Base-by-base conservation (phyloP, 2,888 invertebrate species). In the Endotricha flammealis region DNA sequence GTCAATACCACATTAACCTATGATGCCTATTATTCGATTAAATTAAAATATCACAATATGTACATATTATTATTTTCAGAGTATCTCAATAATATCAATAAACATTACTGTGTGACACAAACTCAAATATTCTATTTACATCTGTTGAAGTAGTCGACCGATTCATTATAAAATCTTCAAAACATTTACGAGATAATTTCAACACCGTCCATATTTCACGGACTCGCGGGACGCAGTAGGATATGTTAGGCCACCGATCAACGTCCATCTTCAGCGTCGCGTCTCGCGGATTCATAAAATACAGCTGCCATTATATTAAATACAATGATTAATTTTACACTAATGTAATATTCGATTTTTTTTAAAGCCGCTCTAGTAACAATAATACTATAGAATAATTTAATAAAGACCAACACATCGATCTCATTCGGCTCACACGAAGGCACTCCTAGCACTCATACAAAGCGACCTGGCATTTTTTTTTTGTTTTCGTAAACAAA, bases 31-130 rank as follows among this genome's bases (percentile, higher is more conserved):
- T 73, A 64, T 72, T 77, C 67, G 71, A 73, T 82, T 81, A 79
- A 77, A 82, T 78, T 81, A 80, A 81, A 81, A 83, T 85, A 85
- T 85, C 85, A 85, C 85, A 83, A 76, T 85, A 85, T 85, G 80
- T 85, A 85, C 83, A 85, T 63, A 78, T 74, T 73, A 78, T 74
- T 73, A 76, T 71, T 69, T 65, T 64, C 67, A 63, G 70, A 62
- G 73, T 75, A 77, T 69, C 61, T 71, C 66, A 58, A 65, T 73
- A 79, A 77, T 78, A 80, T 80, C 75, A 74, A 59, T 59, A 46
- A 44, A 61, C 41, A 64, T 60, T 58, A 55, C 59, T 60, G 64
- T 57, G 65, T 58, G 63, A 65, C 64, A 55, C 48, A 49, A 53
- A 53, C 56, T 56, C 54, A 55, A 46, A 45, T 51, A 53, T 41